Conservation (phyloP, 2,113 vertebrate species). For the Phodopus roborovskii region DNA sequence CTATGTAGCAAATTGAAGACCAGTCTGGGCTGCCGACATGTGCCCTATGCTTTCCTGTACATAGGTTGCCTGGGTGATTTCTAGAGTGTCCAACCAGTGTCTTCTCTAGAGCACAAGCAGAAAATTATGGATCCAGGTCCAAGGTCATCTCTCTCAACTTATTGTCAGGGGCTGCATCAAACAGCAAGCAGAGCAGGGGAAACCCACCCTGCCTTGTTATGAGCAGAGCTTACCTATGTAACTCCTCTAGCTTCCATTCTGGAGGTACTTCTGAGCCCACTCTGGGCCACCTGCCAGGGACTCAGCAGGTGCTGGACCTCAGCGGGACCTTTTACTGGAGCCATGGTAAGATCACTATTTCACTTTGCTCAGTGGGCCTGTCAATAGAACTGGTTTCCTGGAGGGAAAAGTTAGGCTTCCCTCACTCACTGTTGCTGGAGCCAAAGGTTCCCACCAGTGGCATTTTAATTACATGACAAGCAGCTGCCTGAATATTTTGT, state of each 20-base stretch:
- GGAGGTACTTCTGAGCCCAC: background rate
- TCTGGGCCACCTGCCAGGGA: background rate
- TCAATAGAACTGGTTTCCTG: slow-evolving; percentile 58
- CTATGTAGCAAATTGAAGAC: background rate
- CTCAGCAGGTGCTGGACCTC: slow-evolving; percentile 37
- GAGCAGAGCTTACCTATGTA: background rate
- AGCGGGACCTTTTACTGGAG: background rate
- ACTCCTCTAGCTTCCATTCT: background rate
- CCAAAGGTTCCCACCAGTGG: slow-evolving; percentile 68
- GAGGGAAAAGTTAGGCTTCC: slow-evolving; percentile 50
- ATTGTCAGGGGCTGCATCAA: background rate
- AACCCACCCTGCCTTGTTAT: background rate
- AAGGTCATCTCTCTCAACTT: background rate
- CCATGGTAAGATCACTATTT: background rate
- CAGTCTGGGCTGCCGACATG: background rate
- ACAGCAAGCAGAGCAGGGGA: background rate
- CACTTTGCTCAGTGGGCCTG: slow-evolving; percentile 54
- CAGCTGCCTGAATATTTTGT: slow-evolving; percentile 69
- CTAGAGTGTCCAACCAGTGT: background rate
- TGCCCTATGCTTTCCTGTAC: background rate
- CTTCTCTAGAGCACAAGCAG: background rate
- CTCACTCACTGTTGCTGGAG: slow-evolving; percentile 18
- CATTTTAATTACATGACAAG: slow-evolving; percentile 80
- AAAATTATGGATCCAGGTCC: background rate
- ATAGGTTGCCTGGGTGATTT: background rate